Evolutionary conservation across 2,888 invertebrate species (phyloP), one percentile per base, ranked within the genome.

Genomic region (Tetramorium bicarinatum): DNA sequence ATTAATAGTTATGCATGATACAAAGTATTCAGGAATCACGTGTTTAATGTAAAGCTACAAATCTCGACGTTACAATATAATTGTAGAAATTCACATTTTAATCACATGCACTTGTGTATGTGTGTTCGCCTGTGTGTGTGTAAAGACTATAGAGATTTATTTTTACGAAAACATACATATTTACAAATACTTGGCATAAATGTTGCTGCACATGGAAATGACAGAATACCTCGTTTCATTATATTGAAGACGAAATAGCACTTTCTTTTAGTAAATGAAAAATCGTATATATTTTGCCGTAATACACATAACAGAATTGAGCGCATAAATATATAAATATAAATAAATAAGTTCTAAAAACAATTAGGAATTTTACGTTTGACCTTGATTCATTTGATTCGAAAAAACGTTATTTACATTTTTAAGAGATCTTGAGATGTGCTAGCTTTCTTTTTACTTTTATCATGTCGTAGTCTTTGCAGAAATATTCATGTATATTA

Each of bases 171-270:
- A 93, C 91, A 88, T 93, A 93, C 90, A 93, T 93, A 93, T 93
- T 93, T 92, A 93, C 93, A 93, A 93, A 91, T 92, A 89, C 89
- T 92, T 91, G 91, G 92, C 91, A 92, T 92, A 93, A 93, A 88
- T 90, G 80, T 89, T 87, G 88, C 85, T 88, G 89, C 87, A 85
- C 84, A 83, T 88, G 80, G 85, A 90, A 88, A 89, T 88, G 87
- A 89, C 83, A 89, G 85, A 79, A 86, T 69, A 25, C 8, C 25
- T 82, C 41, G 25, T 77, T 82, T 79, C 74, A 62, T 75, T 69
- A 85, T 56, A 64, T 84, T 69, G 64, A 87, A 67, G 41, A 34
- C 72, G 34, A 82, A 87, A 44, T 74, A 85, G 82, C 82, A 71
- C 47, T 83, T 52, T 67, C 74, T 34, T 56, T 81, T 71, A 52